Base-by-base conservation (phyloP, 2,797 vertebrate genomes). In the Harpagifer antarcticus region DNA sequence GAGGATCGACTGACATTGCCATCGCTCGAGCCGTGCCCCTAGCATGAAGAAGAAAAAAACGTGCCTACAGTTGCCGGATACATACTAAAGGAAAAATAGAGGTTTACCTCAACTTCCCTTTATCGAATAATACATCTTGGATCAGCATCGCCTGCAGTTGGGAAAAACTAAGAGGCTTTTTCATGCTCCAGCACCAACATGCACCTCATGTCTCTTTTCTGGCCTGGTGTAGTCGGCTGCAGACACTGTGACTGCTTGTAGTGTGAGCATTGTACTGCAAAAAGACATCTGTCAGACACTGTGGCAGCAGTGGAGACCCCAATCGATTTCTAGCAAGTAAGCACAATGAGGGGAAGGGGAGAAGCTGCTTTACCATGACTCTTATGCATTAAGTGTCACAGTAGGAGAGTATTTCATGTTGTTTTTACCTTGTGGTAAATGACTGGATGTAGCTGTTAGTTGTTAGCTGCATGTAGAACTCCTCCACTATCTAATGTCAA, bases 301-400 rank as follows among this genome's bases (percentile, higher is more conserved):
- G 78, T 79, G 91, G 81, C 90, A 88, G 84, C 87, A 87, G 63
- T 76, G 90, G 86, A 89, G 90, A 85, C 75, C 78, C 75, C 73
- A 84, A 94, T 96, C 78, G 90, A 95, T 95, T 91, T 86, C 81
- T 78, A 78, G 85, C 77, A 83, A 91, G 88, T 87, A 89, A 90
- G 90, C 88, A 91, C 89, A 92, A 88, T 74, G 83, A 87, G 77
- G 81, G 86, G 81, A 91, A 88, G 69, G 80, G 61, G 78, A 88
- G 72, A 80, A 72, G 72, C 76, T 85, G 72, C 84, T 81, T 90
- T 83, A 82, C 81, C 67, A 76, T 57, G 88, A 81, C 78, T 91
- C 76, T 88, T 91, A 92, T 93, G 95, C 94, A 95, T 95, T 93
- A 94, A 88, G 91, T 79, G 81, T 88, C 85, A 91, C 90, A 79